Evolutionary conservation across 2,888 invertebrate genomes (phyloP), one percentile per base, ranked within the genome.

Genomic region (Amiota communis): DNA sequence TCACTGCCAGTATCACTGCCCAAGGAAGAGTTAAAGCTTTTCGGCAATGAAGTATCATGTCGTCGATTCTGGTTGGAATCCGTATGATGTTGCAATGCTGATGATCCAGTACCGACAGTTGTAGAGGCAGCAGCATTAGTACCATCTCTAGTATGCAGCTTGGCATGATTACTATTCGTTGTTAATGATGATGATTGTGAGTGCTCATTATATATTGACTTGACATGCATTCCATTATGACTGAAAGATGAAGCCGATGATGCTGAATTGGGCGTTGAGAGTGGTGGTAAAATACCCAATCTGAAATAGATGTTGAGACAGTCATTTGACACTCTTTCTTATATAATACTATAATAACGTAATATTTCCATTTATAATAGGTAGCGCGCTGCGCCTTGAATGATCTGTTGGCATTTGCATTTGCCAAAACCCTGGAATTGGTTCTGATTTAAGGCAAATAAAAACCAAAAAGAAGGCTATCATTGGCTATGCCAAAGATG

Each of bases 1-100:
- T 94, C 95, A 36, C 95, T 93, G 46, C 94, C 93, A 0, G 94
- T 93, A 84, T 94, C 95, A 80, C 95, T 95, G 10, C 95, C 95
- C 70, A 95, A 90, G 0, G 94, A 94, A 12, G 95, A 94, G 82
- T 95, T 95, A 78, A 94, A 93, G 80, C 86, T 90, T 88, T 89
- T 91, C 10, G 90, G 88, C 2, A 89, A 88, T 36, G 36, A 36
- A 47, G 87, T 81, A 73, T 89, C 89, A 65, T 86, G 86, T 61
- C 87, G 86, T 11, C 86, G 81, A 47, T 84, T 83, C 57, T 36
- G 78, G 73, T 73, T 36, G 36, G 36, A 6, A 4, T 36, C 36
- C 36, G 36, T 15, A 56, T 77, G 75, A 56, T 80, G 80, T 74
- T 74, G 79, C 74, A 74, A 76, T 63, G 61, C 13, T 15, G 61